Evolutionary conservation across 2,797 vertebrate genomes (phyloP).

Genomic region (Pseudochromis fuscus): DNA sequence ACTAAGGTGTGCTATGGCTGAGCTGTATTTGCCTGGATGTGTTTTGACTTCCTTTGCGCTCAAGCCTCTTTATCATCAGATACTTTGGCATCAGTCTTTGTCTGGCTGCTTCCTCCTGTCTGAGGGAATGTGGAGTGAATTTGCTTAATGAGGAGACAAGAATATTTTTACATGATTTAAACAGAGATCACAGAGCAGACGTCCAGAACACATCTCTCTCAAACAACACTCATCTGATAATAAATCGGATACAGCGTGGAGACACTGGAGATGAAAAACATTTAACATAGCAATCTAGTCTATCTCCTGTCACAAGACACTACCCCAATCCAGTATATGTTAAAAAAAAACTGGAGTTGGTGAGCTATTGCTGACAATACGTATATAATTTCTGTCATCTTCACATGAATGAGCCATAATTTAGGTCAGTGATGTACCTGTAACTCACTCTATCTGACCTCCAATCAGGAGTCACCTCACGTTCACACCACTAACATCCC

Average conservation of each 20-base stretch:
- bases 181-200: slow-evolving; percentile 62
- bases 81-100: slow-evolving; percentile 53
- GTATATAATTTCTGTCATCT: not conserved
- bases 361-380: slow-evolving; percentile 23
- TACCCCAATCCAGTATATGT: slow-evolving; percentile 2
- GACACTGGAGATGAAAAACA: slow-evolving; percentile 38
- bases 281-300: not conserved
- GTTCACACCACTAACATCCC: slow-evolving; percentile 27
- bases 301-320: slow-evolving; percentile 7
- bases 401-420: slow-evolving; percentile 11
- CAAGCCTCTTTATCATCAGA: slow-evolving; percentile 53
- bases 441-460: slow-evolving; percentile 24
- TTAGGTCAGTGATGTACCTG: not conserved
- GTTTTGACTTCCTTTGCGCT: slow-evolving; percentile 54
- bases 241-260: slow-evolving; percentile 40
- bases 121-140: slow-evolving; percentile 54
- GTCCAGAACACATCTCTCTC: slow-evolving; percentile 47
- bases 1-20: not conserved
- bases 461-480: slow-evolving; percentile 32
- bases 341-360: not conserved
- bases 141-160: slow-evolving; percentile 65
- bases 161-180: slow-evolving; percentile 66
- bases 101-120: slow-evolving; percentile 52
- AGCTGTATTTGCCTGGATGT: slow-evolving; percentile 31
- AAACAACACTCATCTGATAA: slow-evolving; percentile 50